A percentile compares a stretch with the other conserved stretches of the same genome.
phyloP scores from a whole-genome alignment of 2,888 invertebrate species.

The Tachina grossa region DNA sequence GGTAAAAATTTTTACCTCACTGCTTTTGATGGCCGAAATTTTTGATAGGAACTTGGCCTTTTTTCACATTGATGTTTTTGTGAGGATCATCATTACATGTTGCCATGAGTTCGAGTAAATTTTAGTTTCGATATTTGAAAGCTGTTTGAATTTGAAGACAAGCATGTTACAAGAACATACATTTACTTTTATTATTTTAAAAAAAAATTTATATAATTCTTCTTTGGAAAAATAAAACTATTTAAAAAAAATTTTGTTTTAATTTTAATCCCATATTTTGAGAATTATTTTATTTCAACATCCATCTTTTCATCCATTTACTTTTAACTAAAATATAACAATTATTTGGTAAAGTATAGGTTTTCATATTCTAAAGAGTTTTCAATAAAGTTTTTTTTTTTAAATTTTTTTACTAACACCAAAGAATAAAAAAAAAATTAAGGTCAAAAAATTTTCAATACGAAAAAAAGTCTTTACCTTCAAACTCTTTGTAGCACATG shows the following conservation, averaged over 20 bases:
- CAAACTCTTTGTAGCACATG: not conserved
- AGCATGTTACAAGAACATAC: too few species aligned
- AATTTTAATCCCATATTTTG: constrained; percentile 13
- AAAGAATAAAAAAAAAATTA: not conserved
- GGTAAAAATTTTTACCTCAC: too few species aligned
- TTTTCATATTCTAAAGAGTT: constrained; percentile 22
- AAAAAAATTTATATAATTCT: too few species aligned
- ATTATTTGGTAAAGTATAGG: constrained; percentile 50
- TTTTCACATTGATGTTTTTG: too few species aligned
- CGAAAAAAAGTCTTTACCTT: not conserved
- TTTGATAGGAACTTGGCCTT: too few species aligned
- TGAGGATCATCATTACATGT: too few species aligned
- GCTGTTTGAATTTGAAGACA: too few species aligned
- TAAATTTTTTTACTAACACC: too few species aligned
- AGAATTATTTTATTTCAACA: constrained; percentile 20
- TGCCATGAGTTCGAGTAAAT: too few species aligned
- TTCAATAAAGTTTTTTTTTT: not conserved
- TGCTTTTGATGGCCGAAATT: too few species aligned
- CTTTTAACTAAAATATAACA: constrained; percentile 27
- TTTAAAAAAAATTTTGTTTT: not conserved
- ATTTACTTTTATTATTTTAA: too few species aligned
- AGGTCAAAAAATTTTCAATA: not conserved
- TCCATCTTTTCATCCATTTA: constrained; percentile 13
- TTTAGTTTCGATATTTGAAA: too few species aligned
- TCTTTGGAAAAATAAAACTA: constrained; percentile 31